Evolutionary conservation across 2,113 vertebrate genomes (phyloP), one percentile per base, ranked within the genome.

Genomic region (Clinocottus analis): DNA sequence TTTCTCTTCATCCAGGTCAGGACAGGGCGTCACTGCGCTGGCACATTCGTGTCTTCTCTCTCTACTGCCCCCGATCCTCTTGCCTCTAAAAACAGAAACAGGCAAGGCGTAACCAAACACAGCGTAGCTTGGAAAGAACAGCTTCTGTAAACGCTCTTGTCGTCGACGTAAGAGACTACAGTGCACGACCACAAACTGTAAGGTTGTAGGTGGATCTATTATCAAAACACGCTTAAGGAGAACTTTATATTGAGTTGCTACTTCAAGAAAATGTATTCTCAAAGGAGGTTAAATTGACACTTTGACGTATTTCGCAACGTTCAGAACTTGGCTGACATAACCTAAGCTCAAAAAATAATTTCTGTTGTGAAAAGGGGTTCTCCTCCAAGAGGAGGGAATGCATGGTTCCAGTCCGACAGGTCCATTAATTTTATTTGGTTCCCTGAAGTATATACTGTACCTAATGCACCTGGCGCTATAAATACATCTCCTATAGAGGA

Each of bases 11-110:
- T 87, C 79, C 90, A 85, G 88, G 85, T 86, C 88, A 87, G 90
- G 77, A 83, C 78, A 78, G 82, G 82, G 74, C 71, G 77, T 94
- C 90, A 93, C 91, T 94, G 94, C 80, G 94, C 94, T 85, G 93
- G 92, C 84, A 92, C 92, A 71, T 94, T 92, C 80, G 93, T 94
- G 88, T 91, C 83, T 43, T 93, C 93, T 82, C 90, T 83, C 85
- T 93, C 93, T 95, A 94, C 91, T 95, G 92, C 84, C 91, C 93
- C 89, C 91, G 94, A 88, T 94, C 94, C 92, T 89, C 94, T 93
- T 93, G 94, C 79, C 92, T 90, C 94, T 91, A 83, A 86, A 93
- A 91, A 91, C 78, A 92, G 84, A 92, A 84, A 89, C 4, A 75
- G 77, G 75, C 39, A 53, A 76, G 41, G 70, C 19, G 37, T 19